These are phyloP conservation scores for Helarctos malayanus DNA, from an alignment of 2,797 vertebrate genomes.

Conservation along the genomic window DNA sequence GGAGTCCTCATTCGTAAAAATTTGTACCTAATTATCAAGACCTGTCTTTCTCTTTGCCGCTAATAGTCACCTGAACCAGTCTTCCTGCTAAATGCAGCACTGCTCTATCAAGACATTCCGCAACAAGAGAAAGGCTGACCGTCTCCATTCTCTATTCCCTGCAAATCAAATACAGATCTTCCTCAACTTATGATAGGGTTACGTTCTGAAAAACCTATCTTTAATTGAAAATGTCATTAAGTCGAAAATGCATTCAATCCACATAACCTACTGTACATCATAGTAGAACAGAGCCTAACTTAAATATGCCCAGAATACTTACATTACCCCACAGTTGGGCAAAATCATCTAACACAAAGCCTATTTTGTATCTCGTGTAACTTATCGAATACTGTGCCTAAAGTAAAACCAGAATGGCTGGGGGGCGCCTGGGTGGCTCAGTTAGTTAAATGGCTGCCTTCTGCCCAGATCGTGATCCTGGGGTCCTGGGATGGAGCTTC, in stretches of 20 bases:
- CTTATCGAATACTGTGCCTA: neutral
- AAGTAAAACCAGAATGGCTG: neutral
- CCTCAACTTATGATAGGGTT: neutral
- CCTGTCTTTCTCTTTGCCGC: conserved; percentile 7
- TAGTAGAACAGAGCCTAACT: neutral
- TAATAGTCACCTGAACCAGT: neutral
- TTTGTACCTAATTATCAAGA: conserved; percentile 52
- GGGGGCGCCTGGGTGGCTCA: neutral
- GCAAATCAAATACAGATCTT: neutral
- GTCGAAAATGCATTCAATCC: neutral
- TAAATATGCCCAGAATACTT: neutral
- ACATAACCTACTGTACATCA: neutral
- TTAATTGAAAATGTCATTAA: neutral
- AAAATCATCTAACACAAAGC: neutral
- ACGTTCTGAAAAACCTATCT: neutral
- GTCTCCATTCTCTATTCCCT: neutral
- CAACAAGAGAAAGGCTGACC: neutral
- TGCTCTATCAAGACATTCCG: neutral
- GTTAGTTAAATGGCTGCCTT: neutral
- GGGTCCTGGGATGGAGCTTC: neutral
- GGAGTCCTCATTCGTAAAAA: neutral
- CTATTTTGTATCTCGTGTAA: neutral
- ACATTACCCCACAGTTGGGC: neutral
- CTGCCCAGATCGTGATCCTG: neutral
- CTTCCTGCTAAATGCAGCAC: conserved; percentile 1